A percentile compares a stretch with the other conserved stretches of the same genome.
Evolutionary conservation across 2,113 vertebrate genomes (phyloP).

Genomic region (Blennius ocellaris): DNA sequence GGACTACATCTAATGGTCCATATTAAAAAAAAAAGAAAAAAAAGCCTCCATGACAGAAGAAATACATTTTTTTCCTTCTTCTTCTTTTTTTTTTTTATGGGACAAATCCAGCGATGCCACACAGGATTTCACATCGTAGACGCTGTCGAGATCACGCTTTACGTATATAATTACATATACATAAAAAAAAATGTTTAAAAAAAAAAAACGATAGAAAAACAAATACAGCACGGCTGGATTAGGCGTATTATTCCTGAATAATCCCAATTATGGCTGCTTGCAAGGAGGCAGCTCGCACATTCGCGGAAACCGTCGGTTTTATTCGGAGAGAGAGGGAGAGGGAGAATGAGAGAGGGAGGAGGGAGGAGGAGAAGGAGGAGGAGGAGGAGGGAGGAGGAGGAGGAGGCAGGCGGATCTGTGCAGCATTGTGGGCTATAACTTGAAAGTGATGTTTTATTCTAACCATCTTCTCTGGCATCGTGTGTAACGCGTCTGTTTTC

Average conservation of each 20-base stretch:
- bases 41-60: constrained; percentile 62
- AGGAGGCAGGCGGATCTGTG: constrained; percentile 33
- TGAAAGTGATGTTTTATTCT: constrained; percentile 57
- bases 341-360: constrained; percentile 9
- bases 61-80: constrained; percentile 19
- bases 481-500: constrained; percentile 28
- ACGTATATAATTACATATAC: no score
- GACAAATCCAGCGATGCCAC: constrained; percentile 61
- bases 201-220: background rate
- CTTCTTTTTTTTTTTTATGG: background rate
- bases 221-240: constrained; percentile 60
- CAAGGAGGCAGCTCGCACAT: constrained; percentile 74
- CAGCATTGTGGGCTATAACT: constrained; percentile 47
- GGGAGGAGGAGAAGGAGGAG: background rate
- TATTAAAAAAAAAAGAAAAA: constrained; percentile 33
- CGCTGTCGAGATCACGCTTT: constrained; percentile 27
- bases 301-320: constrained; percentile 77
- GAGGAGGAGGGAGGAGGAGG: background rate
- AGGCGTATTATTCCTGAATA: constrained; percentile 78
- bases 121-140: constrained; percentile 40
- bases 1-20: constrained; percentile 70
- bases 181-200: background rate
- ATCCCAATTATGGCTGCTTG: constrained; percentile 82
- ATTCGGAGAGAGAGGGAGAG: constrained; percentile 56
- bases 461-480: constrained; percentile 20